Evolutionary conservation across 2,888 invertebrate genomes (phyloP).

Genomic region (Chymomyza caudatula): DNA sequence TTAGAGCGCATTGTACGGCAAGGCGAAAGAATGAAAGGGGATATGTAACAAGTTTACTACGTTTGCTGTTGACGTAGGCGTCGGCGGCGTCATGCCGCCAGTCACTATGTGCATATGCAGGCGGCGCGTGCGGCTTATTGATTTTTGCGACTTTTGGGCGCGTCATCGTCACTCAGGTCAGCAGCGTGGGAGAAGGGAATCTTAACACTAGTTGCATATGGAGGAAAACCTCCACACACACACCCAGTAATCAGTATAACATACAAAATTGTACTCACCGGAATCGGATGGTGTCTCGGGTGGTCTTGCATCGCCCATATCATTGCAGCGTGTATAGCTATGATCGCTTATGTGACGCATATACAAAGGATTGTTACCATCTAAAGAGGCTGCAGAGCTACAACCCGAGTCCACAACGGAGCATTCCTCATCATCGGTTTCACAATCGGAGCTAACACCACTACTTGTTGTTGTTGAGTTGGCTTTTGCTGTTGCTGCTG

Average conservation of each 20-base stretch:
- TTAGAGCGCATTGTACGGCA: not conserved
- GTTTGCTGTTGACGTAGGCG: slow-evolving; percentile 65
- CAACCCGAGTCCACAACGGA: slow-evolving; percentile 26
- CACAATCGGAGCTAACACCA: slow-evolving; percentile 45
- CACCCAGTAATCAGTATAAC: too few species aligned
- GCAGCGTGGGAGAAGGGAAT: not conserved
- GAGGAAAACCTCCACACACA: not conserved
- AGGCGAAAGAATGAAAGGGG: not conserved
- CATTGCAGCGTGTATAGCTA: slow-evolving; percentile 84
- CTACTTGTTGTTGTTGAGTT: not conserved
- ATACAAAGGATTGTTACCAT: slow-evolving; percentile 36
- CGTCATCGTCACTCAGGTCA: not conserved
- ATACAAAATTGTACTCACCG: slow-evolving; percentile 81
- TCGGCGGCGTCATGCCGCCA: not conserved
- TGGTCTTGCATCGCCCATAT: slow-evolving; percentile 73
- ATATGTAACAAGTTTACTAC: slow-evolving; percentile 50
- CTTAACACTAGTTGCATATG: not conserved
- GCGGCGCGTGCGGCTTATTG: not conserved
- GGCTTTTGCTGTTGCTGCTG: slow-evolving; percentile 1
- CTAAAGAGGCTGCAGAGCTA: slow-evolving; percentile 8
- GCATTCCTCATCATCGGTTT: slow-evolving; percentile 54
- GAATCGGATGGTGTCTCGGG: slow-evolving; percentile 92
- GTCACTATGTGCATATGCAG: not conserved
- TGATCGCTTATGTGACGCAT: slow-evolving; percentile 79
- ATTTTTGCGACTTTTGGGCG: not conserved